Evolutionary conservation across 2,797 vertebrate genomes (phyloP).

Genomic region (Myotis vivesi): DNA sequence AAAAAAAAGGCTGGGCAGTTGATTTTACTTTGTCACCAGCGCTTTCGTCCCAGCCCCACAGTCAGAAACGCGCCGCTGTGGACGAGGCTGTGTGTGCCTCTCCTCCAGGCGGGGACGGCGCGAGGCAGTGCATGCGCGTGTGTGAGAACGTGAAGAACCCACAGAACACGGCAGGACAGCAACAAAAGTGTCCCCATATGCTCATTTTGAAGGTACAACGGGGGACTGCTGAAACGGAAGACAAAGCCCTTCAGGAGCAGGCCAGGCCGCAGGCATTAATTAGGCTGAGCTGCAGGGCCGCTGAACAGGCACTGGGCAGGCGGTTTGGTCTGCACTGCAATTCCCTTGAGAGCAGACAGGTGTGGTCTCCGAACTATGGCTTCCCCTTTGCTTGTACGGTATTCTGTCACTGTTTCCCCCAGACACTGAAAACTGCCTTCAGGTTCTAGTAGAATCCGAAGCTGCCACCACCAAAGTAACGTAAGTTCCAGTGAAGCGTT

Average conservation of each 20-base stretch:
- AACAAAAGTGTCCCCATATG: conserved; percentile 60
- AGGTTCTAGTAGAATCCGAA: conserved; percentile 56
- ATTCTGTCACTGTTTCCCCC: conserved; percentile 64
- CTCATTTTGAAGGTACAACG: conserved; percentile 57
- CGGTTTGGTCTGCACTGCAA: background rate
- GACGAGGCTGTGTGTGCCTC: background rate
- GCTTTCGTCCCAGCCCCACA: background rate
- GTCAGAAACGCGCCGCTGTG: background rate
- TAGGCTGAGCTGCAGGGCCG: conserved; percentile 46
- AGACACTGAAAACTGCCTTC: conserved; percentile 63
- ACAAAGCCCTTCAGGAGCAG: conserved; percentile 15
- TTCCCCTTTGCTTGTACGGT: conserved; percentile 56
- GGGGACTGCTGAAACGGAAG: conserved; percentile 49
- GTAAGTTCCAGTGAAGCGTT: conserved; percentile 1
- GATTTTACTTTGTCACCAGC: background rate
- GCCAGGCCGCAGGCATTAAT: background rate
- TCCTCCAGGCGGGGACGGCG: background rate
- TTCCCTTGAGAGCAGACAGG: conserved; percentile 46
- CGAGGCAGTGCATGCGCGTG: background rate
- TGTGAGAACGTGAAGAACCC: background rate
- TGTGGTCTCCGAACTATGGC: conserved; percentile 53
- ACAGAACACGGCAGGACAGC: conserved; percentile 47
- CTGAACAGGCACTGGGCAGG: conserved; percentile 43
- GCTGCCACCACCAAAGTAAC: conserved; percentile 34
- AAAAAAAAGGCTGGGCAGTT: background rate